These are phyloP conservation scores for Drosophila pegasa DNA, from an alignment of 2,888 invertebrate genomes.

Conservation along the genomic window DNA sequence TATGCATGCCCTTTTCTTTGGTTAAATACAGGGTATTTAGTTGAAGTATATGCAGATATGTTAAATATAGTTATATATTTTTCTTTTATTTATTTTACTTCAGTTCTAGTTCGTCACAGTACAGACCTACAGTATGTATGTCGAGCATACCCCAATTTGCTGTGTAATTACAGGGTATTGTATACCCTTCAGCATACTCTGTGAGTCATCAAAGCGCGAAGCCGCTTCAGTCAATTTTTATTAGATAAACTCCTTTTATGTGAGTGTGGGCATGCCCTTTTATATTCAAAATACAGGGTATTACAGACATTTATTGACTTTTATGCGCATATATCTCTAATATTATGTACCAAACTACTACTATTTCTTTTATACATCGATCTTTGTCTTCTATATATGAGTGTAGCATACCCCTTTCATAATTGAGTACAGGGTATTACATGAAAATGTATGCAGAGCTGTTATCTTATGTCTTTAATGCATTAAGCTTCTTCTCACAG, in stretches of 20 bases:
- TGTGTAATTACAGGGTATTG: constrained; percentile 17
- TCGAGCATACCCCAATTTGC: neutral
- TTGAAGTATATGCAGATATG: constrained; percentile 66
- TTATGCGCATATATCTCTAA: constrained; percentile 60
- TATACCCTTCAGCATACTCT: constrained; percentile 35
- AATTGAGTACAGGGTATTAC: neutral
- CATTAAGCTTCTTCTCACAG: neutral
- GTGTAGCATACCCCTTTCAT: neutral
- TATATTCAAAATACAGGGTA: no score
- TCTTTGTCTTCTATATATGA: neutral
- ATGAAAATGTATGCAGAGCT: neutral
- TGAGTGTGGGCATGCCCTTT: no score
- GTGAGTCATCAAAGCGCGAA: no score
- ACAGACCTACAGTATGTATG: no score
- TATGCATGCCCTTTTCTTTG: neutral
- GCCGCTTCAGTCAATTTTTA: no score
- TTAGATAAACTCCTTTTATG: no score
- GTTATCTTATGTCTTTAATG: neutral
- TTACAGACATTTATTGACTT: no score
- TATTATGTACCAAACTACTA: neutral
- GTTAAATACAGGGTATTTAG: neutral
- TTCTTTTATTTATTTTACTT: no score
- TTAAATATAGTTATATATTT: no score
- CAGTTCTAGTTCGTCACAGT: no score
- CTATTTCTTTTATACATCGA: neutral